These are phyloP conservation scores for Azemiops feae DNA, from an alignment of 2,113 vertebrate genomes.

Conservation along the genomic window DNA sequence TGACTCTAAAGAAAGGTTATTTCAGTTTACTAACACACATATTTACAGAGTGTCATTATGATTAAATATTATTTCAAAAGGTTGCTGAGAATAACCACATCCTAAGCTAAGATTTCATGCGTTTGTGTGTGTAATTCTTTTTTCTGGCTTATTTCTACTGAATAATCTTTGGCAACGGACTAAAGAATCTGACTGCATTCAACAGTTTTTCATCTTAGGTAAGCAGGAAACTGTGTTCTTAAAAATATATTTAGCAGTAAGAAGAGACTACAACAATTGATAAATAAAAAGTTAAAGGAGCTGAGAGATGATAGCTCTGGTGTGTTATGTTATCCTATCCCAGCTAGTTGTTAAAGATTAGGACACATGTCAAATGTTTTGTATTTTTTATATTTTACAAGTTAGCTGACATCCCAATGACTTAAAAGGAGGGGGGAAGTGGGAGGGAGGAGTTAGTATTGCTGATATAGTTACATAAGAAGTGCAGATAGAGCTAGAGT, in stretches of 20 bases:
- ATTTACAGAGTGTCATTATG: slow-evolving; percentile 1
- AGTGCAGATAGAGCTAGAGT: not conserved
- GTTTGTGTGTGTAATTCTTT: not conserved
- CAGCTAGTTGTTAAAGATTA: not conserved
- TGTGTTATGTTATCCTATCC: not conserved
- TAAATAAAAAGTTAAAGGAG: slow-evolving; percentile 23
- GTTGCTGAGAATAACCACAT: not conserved
- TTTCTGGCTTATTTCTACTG: slow-evolving; percentile 17
- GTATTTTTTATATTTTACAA: not conserved
- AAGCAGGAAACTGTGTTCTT: slow-evolving; percentile 19
- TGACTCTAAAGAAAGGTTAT: not conserved
- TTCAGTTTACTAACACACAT: not conserved
- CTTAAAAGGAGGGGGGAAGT: not conserved
- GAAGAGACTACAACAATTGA: slow-evolving; percentile 18
- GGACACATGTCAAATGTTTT: not conserved
- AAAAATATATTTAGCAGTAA: slow-evolving; percentile 29
- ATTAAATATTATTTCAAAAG: slow-evolving; percentile 8
- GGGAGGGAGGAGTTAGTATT: not conserved
- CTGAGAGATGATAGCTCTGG: slow-evolving; percentile 10
- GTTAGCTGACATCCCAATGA: not conserved
- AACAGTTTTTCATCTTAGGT: slow-evolving; percentile 15
- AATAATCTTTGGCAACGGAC: slow-evolving; percentile 25
- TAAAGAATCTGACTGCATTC: slow-evolving; percentile 16
- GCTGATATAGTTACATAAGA: not conserved
- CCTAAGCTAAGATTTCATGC: not conserved